A percentile compares a stretch with the other conserved stretches of the same genome.
Evolutionary conservation across 2,113 vertebrate genomes (phyloP).

Genomic region (Etheostoma cragini): DNA sequence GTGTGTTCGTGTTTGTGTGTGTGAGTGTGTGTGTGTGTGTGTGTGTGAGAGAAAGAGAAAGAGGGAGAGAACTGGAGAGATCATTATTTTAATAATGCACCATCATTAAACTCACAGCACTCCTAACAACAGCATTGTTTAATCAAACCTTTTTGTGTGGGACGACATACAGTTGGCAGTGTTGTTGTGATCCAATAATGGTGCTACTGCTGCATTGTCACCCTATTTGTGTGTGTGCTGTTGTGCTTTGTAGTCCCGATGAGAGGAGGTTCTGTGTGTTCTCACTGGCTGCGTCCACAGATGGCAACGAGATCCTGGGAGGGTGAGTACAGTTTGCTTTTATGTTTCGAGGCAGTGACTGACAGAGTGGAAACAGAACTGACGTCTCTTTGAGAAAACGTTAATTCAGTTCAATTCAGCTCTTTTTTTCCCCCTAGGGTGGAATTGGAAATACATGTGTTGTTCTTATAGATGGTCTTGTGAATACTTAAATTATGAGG

Average conservation of each 20-base stretch:
- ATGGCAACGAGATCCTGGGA: constrained; percentile 91
- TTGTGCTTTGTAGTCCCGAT: constrained; percentile 85
- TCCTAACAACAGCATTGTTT: constrained; percentile 39
- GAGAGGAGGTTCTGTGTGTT: constrained; percentile 94
- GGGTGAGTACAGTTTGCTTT: constrained; percentile 84
- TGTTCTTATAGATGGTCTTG: background rate
- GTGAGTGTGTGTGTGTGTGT: constrained; percentile 46
- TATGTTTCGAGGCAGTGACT: constrained; percentile 28
- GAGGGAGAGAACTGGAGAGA: constrained; percentile 10
- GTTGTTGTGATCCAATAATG: constrained; percentile 29
- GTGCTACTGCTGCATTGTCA: constrained; percentile 23
- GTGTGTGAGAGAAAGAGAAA: constrained; percentile 21
- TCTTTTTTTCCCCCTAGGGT: background rate
- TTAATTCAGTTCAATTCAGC: constrained; percentile 10
- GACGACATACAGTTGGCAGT: background rate
- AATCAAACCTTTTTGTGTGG: constrained; percentile 32
- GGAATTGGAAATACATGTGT: background rate
- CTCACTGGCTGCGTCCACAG: constrained; percentile 90
- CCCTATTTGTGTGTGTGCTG: constrained; percentile 27
- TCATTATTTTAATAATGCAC: constrained; percentile 40
- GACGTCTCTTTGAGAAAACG: constrained; percentile 17
- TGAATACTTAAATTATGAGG: background rate
- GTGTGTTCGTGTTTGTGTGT: constrained; percentile 46
- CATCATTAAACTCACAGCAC: constrained; percentile 21
- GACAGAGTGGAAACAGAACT: constrained; percentile 22